A percentile compares a stretch with the other conserved stretches of the same genome.
Conservation (phyloP, 2,797 vertebrate genomes). For the Crocidura indochinensis region DNA sequence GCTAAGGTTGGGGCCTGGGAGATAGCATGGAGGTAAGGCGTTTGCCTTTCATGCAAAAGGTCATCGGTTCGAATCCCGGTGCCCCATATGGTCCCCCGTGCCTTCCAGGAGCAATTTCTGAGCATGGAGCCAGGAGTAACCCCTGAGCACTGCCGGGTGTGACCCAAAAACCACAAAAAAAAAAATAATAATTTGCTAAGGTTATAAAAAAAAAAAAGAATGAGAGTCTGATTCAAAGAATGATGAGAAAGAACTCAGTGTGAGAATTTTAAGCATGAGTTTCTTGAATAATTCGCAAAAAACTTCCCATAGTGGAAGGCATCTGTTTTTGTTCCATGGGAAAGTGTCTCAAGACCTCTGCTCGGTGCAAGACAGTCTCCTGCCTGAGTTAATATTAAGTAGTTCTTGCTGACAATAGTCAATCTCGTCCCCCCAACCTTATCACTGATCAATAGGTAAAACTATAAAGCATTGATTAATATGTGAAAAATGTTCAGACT, state of each 20-base stretch:
- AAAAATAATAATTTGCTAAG: conserved; percentile 10
- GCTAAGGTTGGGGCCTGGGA: too few relatives aligned
- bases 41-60: too few relatives aligned
- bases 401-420: too few relatives aligned
- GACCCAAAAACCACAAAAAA: too few relatives aligned
- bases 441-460: not conserved
- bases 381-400: too few relatives aligned
- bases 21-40: too few relatives aligned
- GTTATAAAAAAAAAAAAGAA: conserved; percentile 26
- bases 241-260: conserved; percentile 25
- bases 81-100: too few relatives aligned
- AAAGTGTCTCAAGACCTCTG: not conserved
- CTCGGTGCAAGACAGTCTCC: not conserved
- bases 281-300: conserved; percentile 19
- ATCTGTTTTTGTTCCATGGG: not conserved
- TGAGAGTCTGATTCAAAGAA: not conserved
- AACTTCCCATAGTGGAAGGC: not conserved
- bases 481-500: not conserved
- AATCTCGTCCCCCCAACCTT: not conserved
- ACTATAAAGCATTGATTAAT: not conserved
- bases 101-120: too few relatives aligned
- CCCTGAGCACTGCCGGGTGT: too few relatives aligned
- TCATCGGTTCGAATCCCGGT: too few relatives aligned
- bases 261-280: not conserved
- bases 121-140: too few relatives aligned